A percentile compares a stretch with the other conserved stretches of the same genome.
Evolutionary conservation across 2,888 invertebrate genomes (phyloP).

Genomic region (Pyralis farinalis): DNA sequence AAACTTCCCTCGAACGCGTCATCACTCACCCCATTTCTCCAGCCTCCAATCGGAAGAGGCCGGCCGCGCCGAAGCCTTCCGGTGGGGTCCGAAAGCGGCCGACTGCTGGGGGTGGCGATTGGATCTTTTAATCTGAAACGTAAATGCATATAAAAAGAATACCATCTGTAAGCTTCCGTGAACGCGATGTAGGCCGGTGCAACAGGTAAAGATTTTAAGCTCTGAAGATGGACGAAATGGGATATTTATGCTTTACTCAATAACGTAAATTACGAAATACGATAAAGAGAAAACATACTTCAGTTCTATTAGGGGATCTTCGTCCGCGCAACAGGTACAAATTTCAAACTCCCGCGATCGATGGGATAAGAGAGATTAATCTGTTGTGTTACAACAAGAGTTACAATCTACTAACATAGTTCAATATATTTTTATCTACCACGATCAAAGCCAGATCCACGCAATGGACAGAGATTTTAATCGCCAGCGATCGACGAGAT

Average conservation of each 20-base stretch:
- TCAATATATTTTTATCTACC: too few relatives aligned
- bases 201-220: constrained; percentile 62
- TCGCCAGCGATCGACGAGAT: neutral
- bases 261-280: too few relatives aligned
- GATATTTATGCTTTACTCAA: too few relatives aligned
- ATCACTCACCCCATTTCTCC: constrained; percentile 65
- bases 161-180: constrained; percentile 59
- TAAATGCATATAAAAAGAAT: constrained; percentile 77
- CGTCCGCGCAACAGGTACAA: too few relatives aligned
- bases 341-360: too few relatives aligned
- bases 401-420: too few relatives aligned
- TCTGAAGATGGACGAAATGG: neutral
- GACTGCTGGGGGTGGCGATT: constrained; percentile 67
- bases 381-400: too few relatives aligned
- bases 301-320: too few relatives aligned
- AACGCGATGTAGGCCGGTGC: constrained; percentile 53
- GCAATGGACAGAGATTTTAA: constrained; percentile 67
- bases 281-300: too few relatives aligned
- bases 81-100: constrained; percentile 50
- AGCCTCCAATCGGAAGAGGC: constrained; percentile 53
- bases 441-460: constrained; percentile 48
- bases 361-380: too few relatives aligned
- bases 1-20: constrained; percentile 76
- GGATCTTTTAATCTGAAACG: constrained; percentile 79
- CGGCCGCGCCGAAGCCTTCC: constrained; percentile 45